Conservation (phyloP, 2,888 invertebrate genomes). For the Artemia sp. region DNA sequence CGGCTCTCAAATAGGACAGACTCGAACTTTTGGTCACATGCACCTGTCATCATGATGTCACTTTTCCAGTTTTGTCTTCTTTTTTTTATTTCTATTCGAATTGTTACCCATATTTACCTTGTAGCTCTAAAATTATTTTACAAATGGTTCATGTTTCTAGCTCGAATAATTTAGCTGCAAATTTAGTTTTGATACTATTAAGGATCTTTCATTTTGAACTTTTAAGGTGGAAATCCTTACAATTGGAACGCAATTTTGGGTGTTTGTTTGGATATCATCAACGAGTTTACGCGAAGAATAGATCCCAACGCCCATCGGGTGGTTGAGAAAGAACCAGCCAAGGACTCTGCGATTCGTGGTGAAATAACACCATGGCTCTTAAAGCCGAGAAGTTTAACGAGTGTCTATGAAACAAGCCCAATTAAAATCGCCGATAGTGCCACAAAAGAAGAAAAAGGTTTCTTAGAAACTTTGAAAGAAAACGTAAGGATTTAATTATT, state of each 20-base stretch:
- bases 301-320: not conserved
- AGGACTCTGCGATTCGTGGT: not conserved
- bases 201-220: not conserved
- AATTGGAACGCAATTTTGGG: conserved; percentile 1
- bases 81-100: too few relatives aligned
- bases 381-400: not conserved
- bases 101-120: too few relatives aligned
- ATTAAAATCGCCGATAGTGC: not conserved
- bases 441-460: not conserved
- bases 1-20: too few relatives aligned
- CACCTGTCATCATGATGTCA: too few relatives aligned
- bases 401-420: not conserved
- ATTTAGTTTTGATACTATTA: too few relatives aligned
- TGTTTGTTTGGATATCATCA: not conserved
- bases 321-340: too few relatives aligned
- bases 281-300: not conserved
- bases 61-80: too few relatives aligned
- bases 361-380: not conserved
- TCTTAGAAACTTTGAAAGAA: conserved; percentile 7
- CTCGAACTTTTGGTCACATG: too few relatives aligned
- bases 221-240: conserved; percentile 5
- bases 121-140: too few relatives aligned
- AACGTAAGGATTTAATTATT: not conserved
- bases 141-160: too few relatives aligned
- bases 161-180: too few relatives aligned